Evolutionary conservation across 2,888 invertebrate species (phyloP).

Genomic region (Pedicia rivosa): DNA sequence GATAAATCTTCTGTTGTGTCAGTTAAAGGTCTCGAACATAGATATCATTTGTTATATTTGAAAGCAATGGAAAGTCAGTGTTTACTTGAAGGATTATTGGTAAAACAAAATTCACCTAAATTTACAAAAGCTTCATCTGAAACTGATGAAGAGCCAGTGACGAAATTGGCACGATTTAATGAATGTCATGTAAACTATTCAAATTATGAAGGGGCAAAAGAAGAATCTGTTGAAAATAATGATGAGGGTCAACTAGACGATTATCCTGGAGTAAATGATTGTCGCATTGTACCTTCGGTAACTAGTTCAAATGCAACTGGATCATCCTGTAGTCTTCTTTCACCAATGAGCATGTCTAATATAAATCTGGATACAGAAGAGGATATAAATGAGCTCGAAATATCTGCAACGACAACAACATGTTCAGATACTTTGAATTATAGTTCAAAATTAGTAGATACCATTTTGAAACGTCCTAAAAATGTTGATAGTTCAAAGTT

Average conservation of each 20-base stretch:
- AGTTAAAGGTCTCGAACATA: conserved; percentile 52
- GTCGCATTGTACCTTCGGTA: conserved; percentile 24
- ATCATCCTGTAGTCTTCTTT: neutral
- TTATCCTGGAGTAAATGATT: conserved; percentile 36
- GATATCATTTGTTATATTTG: conserved; percentile 82
- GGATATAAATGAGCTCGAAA: neutral
- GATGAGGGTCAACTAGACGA: conserved; percentile 5
- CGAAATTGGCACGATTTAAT: conserved; percentile 51
- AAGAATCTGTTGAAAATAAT: neutral
- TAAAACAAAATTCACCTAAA: conserved; percentile 40
- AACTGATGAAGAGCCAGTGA: conserved; percentile 60
- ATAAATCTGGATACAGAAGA: conserved; percentile 1
- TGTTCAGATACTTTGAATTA: neutral
- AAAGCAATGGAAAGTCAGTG: conserved; percentile 86
- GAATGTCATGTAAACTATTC: conserved; percentile 14
- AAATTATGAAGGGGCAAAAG: neutral
- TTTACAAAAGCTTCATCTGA: conserved; percentile 32
- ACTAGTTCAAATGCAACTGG: neutral
- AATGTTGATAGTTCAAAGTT: conserved; percentile 42
- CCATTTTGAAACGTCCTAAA: conserved; percentile 30
- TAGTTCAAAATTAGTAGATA: conserved; percentile 1
- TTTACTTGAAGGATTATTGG: conserved; percentile 66
- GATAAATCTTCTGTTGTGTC: conserved; percentile 25
- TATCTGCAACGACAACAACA: neutral
- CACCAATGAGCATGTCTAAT: neutral